A percentile compares a stretch with the other conserved stretches of the same genome.
phyloP scores from a whole-genome alignment of 2,888 invertebrate genomes.

The Epinotia nisella region DNA sequence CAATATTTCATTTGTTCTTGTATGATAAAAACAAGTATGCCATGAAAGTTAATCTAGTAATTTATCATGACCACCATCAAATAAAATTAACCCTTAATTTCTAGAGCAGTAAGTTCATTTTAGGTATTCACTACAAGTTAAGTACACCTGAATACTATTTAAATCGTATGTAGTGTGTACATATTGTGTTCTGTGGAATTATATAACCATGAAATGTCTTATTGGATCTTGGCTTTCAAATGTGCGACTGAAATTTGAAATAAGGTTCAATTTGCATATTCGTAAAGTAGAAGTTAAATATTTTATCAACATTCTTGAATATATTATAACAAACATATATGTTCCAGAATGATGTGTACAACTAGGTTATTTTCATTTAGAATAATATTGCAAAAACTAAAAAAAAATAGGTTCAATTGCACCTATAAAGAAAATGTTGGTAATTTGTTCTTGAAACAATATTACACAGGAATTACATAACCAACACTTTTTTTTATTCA shows the following conservation, averaged over 20 bases:
- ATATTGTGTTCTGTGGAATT: not conserved
- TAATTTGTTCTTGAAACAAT: too few species aligned
- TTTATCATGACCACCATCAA: not conserved
- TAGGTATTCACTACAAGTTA: not conserved
- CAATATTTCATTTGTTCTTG: too few species aligned
- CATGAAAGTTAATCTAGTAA: not conserved
- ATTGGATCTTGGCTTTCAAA: not conserved
- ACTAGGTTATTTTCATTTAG: too few species aligned
- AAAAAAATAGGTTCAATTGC: too few species aligned
- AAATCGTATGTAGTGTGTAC: not conserved
- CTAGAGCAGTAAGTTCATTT: not conserved
- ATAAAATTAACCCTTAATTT: not conserved
- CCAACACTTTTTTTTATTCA: not conserved
- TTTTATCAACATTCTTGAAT: too few species aligned
- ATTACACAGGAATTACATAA: too few species aligned
- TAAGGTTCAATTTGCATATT: not conserved
- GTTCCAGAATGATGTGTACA: too few species aligned
- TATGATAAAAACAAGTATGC: constrained; percentile 7
- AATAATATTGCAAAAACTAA: too few species aligned
- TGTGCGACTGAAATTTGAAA: not conserved
- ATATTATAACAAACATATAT: too few species aligned
- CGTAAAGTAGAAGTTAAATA: not conserved
- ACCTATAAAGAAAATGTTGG: too few species aligned
- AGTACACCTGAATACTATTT: not conserved
- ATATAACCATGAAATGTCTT: not conserved